phyloP scores from a whole-genome alignment of 1,140 invertebrate genomes.

The Drosophila lacertosa region DNA sequence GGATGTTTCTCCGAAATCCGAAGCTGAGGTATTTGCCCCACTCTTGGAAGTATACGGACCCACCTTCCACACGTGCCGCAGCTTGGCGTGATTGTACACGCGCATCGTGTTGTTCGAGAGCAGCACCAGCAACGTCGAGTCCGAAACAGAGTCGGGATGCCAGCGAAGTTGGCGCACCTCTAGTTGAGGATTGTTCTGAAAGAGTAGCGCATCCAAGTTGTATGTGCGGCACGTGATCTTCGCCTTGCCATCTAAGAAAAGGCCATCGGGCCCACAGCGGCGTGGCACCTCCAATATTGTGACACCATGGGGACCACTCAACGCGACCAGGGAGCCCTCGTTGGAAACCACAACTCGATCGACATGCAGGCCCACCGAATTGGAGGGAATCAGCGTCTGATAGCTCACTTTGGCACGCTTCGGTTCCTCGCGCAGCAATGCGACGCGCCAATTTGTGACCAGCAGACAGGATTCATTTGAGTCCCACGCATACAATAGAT shows the following conservation, averaged over 20 bases:
- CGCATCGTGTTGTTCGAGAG: slow-evolving; percentile 93
- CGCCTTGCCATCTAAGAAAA: slow-evolving; percentile 75
- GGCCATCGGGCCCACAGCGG: slow-evolving; percentile 81
- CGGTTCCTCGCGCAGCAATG: slow-evolving; percentile 29
- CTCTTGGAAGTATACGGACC: slow-evolving; percentile 55
- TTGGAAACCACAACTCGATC: slow-evolving; percentile 80
- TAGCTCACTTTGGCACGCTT: slow-evolving; percentile 31
- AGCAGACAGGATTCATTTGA: slow-evolving; percentile 56
- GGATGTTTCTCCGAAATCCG: slow-evolving; percentile 90
- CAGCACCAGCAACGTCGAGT: slow-evolving; percentile 91
- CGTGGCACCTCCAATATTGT: slow-evolving; percentile 82
- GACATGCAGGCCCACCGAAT: slow-evolving; percentile 73
- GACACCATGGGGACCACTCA: slow-evolving; percentile 80
- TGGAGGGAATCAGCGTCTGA: slow-evolving; percentile 79
- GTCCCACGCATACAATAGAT: slow-evolving; percentile 78
- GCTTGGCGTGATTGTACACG: slow-evolving; percentile 84
- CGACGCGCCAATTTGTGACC: slow-evolving; percentile 73
- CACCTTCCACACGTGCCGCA: slow-evolving; percentile 81
- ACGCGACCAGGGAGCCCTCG: slow-evolving; percentile 74
- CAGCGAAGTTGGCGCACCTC: slow-evolving; percentile 89
- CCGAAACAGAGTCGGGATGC: slow-evolving; percentile 91
- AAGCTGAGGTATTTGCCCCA: slow-evolving; percentile 53
- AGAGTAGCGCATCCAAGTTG: slow-evolving; percentile 87
- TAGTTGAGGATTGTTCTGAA: slow-evolving; percentile 86
- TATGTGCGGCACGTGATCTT: slow-evolving; percentile 84